Evolutionary conservation across 2,797 vertebrate genomes (phyloP), one percentile per base, ranked within the genome.

Genomic region (Hybognathus amarus): DNA sequence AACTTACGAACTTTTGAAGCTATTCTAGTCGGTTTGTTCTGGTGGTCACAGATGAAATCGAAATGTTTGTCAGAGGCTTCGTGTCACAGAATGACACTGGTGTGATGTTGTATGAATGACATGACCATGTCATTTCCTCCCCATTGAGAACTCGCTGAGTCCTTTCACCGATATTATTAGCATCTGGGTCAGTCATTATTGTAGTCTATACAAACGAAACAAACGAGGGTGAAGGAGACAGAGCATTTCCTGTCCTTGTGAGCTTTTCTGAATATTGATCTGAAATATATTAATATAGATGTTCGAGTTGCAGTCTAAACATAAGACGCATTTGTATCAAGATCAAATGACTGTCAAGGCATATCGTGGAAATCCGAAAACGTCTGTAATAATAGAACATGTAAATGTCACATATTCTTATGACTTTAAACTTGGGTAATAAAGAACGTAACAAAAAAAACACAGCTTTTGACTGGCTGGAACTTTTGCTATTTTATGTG

Each of bases 321-420:
- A 75, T 47, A 82, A 73, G 24, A 56, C 7, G 56, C 56, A 42
- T 2, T 38, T 15, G 40, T 15, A 66, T 20, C 33, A 81, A 64
- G 20, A 69, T 61, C 52, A 85, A 66, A 66, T 3, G n/a, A 71
- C 66, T 77, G 66, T 52, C 27, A 42, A 79, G 45, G 61, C 15
- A 40, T 56, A 36, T 17, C 56, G 73, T 15, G 17, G 38, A 79
- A 83, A 79, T 84, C 56, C 17, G 6, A 27, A 22, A 54, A 78
- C n/a, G 9, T 15, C n/a, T 73, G 67, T 24, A 38, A 63, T 71
- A 52, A 79, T 17, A 22, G 42, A 36, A 42, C 45, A 20, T 76
- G 50, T 78, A 75, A 54, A 93, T 93, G 91, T 92, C 93, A 90
- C 92, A 93, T 93, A 94, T 81, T 93, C 95, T 94, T 93, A 91